Evolutionary conservation across 1,140 invertebrate genomes (phyloP).

Genomic region (Drosophila lacteicornis): DNA sequence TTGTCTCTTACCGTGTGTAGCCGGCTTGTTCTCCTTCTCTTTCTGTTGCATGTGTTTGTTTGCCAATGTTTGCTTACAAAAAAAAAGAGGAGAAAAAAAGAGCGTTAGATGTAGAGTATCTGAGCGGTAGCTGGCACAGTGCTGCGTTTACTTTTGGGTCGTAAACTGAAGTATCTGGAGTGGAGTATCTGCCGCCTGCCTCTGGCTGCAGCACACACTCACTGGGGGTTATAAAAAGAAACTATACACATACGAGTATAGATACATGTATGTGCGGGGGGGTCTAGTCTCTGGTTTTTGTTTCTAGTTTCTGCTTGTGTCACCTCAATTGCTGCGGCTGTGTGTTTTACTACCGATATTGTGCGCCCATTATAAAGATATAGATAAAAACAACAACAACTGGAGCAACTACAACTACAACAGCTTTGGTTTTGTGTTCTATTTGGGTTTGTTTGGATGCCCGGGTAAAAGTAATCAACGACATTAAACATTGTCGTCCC

Average conservation of each 20-base stretch:
- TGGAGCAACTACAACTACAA: conserved; percentile 31
- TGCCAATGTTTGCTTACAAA: conserved; percentile 8
- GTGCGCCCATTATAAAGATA: conserved; percentile 80
- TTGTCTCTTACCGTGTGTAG: conserved; percentile 48
- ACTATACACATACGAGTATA: neutral
- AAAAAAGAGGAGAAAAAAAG: conserved; percentile 4
- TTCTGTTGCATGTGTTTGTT: conserved; percentile 16
- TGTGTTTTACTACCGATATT: conserved; percentile 78
- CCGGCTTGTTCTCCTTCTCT: conserved; percentile 50
- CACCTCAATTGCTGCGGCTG: conserved; percentile 71
- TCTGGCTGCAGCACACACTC: neutral
- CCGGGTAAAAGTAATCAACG: conserved; percentile 75
- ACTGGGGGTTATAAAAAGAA: conserved; percentile 44
- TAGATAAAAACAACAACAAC: conserved; percentile 58
- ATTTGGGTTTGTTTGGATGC: conserved; percentile 55
- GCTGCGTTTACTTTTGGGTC: conserved; percentile 65
- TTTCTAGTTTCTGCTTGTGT: conserved; percentile 53
- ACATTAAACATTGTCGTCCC: conserved; percentile 71
- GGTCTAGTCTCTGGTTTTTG: conserved; percentile 47
- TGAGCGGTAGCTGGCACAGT: conserved; percentile 66
- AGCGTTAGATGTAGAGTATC: conserved; percentile 57
- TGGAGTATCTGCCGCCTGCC: conserved; percentile 17
- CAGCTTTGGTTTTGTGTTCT: conserved; percentile 54
- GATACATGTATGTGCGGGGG: conserved; percentile 12
- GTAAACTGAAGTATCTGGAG: conserved; percentile 62